Evolutionary conservation across 2,888 invertebrate species (phyloP), one percentile per base, ranked within the genome.

Genomic region (Ormyrus nitidulus): DNA sequence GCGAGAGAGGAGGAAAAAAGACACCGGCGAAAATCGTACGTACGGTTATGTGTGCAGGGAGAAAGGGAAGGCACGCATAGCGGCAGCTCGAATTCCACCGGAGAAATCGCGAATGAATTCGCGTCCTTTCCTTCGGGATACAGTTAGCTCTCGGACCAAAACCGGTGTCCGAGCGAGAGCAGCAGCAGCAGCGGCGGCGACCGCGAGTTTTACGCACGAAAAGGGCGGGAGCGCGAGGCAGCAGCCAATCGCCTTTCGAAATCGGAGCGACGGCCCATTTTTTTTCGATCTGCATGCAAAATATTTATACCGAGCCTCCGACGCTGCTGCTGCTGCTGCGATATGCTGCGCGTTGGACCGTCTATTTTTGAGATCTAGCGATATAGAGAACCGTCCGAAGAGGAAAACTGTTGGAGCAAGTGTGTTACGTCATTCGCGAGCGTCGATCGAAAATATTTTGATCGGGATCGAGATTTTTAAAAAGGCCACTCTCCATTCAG

Each of bases 101-200:
- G 70, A 79, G 77, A 77, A 77, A 77, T 77, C 73, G 79, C 62
- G 58, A 74, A 70, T 64, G 58, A 51, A 77, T 81, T 76, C 72
- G 61, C 75, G 66, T 2, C 54, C 51, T 64, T 34, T 34, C 34
- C 34, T 34, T 13, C 13, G 13, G 49, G 49, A 49, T 66, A 49
- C 49, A 66, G 10, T 51, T 66, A 66, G 3, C 34, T 34, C 34
- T 19, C 13, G 2, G 49, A 59, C 8, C 13, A 34, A 59, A 6
- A 19, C 34, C 19, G 59, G 11, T 10, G 6, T 10, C 13, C 44
- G 46, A 34, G 34, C 59, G 46, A 10, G 44, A 5, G 62, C 62
- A 44, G 62, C 62, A 7, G 62, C 6, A 46, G n/a, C 62, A 0
- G 13, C 58, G 56, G 34, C 34, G 4, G 34, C 2, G 34, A 34